Percentiles rank a stretch among this genome's conserved stretches.
Evolutionary conservation across 2,888 invertebrate genomes (phyloP).

Genomic region (Leucophora obtusa): DNA sequence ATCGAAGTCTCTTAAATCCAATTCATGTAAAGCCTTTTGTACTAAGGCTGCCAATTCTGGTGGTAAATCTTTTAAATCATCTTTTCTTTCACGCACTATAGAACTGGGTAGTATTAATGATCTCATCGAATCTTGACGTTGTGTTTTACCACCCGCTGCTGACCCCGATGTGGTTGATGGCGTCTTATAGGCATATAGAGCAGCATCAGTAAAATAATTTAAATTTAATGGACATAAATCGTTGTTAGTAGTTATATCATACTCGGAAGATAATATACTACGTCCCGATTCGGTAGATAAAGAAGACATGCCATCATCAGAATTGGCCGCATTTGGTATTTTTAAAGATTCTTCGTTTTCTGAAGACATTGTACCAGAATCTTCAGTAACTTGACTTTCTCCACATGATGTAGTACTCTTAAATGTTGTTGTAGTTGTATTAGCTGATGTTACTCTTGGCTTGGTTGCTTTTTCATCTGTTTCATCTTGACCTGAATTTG

Average conservation of each 20-base stretch:
- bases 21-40: constrained; percentile 80
- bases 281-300: constrained; percentile 76
- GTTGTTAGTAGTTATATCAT: constrained; percentile 68
- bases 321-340: constrained; percentile 67
- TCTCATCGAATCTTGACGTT: constrained; percentile 31
- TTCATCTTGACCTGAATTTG: constrained; percentile 50
- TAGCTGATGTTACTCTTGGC: constrained; percentile 68
- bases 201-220: constrained; percentile 67
- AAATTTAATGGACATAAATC: constrained; percentile 68
- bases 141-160: constrained; percentile 69
- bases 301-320: constrained; percentile 75
- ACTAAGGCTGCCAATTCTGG: constrained; percentile 82
- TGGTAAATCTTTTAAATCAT: constrained; percentile 80
- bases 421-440: constrained; percentile 68
- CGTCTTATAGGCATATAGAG: constrained; percentile 71
- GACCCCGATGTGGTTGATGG: constrained; percentile 73
- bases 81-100: constrained; percentile 78
- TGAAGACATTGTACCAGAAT: constrained; percentile 72
- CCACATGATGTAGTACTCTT: constrained; percentile 66
- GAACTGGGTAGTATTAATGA: constrained; percentile 70
- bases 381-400: constrained; percentile 79
- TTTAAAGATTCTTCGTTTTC: constrained; percentile 72
- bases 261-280: constrained; percentile 76
- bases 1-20: constrained; percentile 77
- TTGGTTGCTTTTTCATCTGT: constrained; percentile 7